Evolutionary conservation across 1,140 invertebrate species (phyloP).

Genomic region (Melanaphis sacchari): DNA sequence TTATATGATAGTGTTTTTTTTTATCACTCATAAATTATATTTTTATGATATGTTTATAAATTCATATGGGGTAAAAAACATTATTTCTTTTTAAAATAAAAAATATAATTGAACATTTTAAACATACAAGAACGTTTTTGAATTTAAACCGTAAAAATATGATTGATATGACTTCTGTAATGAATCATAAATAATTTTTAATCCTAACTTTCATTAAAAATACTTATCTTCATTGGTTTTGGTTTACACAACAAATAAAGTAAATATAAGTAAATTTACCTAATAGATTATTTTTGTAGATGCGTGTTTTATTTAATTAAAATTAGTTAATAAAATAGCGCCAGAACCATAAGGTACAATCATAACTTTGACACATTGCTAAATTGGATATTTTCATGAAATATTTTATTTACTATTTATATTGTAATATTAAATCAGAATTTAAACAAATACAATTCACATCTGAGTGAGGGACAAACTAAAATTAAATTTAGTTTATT

Average conservation of each 20-base stretch:
- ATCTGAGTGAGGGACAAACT: background rate
- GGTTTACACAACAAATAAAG: background rate
- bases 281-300: background rate
- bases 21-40: no score
- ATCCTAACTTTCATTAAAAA: background rate
- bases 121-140: background rate
- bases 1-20: background rate
- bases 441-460: background rate
- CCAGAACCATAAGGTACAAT: background rate
- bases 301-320: background rate
- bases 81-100: no score
- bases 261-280: background rate
- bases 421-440: background rate
- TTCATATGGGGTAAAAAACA: no score
- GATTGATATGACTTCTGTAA: no score
- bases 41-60: no score
- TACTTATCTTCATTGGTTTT: background rate
- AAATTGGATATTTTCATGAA: background rate
- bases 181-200: background rate
- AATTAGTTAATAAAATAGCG: background rate
- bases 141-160: background rate
- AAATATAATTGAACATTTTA: background rate
- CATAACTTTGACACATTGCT: background rate
- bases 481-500: background rate
- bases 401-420: background rate